These are phyloP conservation scores for Nemotelus nigrinus DNA, from an alignment of 2,888 invertebrate genomes.

Conservation along the genomic window DNA sequence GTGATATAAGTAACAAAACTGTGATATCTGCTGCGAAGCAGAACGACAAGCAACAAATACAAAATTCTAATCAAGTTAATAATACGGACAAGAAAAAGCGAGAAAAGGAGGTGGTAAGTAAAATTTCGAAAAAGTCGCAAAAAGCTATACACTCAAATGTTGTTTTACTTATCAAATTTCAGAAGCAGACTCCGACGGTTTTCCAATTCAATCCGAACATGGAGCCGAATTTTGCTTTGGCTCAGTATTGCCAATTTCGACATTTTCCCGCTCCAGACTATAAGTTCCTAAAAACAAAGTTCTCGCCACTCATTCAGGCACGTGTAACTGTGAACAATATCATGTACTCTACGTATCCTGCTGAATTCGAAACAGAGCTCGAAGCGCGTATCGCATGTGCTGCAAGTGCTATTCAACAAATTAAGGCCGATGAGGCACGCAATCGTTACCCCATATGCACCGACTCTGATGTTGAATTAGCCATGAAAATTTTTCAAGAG, in stretches of 20 bases:
- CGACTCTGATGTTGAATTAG: conserved; percentile 58
- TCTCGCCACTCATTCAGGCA: conserved; percentile 56
- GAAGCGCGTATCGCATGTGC: conserved; percentile 59
- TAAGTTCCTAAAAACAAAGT: conserved; percentile 55
- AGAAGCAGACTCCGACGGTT: conserved; percentile 19
- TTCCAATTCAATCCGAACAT: conserved; percentile 56
- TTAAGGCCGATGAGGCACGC: conserved; percentile 55
- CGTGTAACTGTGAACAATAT: conserved; percentile 58
- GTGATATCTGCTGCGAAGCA: conserved; percentile 40
- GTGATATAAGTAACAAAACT: conserved; percentile 41
- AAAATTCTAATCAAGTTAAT: conserved; percentile 1
- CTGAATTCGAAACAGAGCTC: conserved; percentile 57
- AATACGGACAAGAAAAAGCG: conserved; percentile 4
- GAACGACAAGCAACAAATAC: conserved; percentile 26
- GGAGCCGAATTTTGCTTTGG: conserved; percentile 57
- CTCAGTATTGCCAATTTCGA: conserved; percentile 58
- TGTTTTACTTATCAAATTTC: no score
- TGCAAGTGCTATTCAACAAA: conserved; percentile 58
- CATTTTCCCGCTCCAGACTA: conserved; percentile 57
- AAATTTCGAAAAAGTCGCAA: no score
- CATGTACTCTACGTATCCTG: conserved; percentile 61
- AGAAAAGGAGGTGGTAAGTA: conserved; percentile 24
- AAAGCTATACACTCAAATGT: no score
- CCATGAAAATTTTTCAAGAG: conserved; percentile 58
- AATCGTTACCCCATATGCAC: conserved; percentile 56